Conservation (phyloP, 2,113 vertebrate species). For the Dromiciops gliroides region DNA sequence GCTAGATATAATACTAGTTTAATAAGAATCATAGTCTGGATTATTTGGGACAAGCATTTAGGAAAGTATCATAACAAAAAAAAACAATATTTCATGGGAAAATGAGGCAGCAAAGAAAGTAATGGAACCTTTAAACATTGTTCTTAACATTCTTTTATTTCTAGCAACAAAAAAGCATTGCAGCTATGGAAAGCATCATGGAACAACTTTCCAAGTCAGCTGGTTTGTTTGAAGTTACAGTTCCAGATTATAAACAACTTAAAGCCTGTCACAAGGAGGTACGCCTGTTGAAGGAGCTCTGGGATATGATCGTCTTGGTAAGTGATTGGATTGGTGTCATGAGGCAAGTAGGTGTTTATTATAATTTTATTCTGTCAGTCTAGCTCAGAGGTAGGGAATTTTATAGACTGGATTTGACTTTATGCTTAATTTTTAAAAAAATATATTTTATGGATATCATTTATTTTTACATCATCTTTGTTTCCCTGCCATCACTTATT, state of each 20-base stretch:
- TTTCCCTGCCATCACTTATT: not conserved
- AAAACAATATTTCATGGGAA: not conserved
- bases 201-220: conserved; percentile 78
- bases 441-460: not conserved
- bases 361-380: not conserved
- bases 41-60: not conserved
- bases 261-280: conserved; percentile 80
- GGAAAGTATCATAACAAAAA: not conserved
- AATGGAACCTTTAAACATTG: not conserved
- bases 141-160: not conserved
- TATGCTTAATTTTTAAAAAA: not conserved
- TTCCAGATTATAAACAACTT: conserved; percentile 83
- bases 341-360: not conserved
- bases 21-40: not conserved
- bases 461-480: not conserved
- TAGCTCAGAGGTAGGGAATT: not conserved
- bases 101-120: not conserved
- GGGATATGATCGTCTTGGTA: conserved; percentile 86
- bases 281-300: conserved; percentile 84
- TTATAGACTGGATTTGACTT: not conserved
- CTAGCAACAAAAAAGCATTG: conserved; percentile 77
- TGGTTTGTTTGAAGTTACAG: conserved; percentile 78
- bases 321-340: not conserved
- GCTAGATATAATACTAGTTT: not conserved
- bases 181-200: conserved; percentile 76